Base-by-base conservation (phyloP, 1,140 invertebrate genomes). In the Dinoponera quadriceps region DNA sequence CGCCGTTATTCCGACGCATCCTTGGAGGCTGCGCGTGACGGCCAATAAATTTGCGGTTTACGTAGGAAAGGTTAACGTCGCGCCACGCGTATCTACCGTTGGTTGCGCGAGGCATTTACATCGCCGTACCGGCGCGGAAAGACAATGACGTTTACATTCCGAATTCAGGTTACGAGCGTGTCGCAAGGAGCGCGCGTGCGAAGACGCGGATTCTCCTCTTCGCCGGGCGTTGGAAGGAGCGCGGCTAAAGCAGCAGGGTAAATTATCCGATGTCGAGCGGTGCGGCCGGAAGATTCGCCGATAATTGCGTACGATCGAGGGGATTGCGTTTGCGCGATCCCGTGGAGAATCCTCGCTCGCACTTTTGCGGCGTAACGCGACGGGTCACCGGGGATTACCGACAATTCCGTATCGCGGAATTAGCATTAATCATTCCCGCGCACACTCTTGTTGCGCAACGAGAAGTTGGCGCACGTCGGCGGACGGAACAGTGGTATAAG, bases 41-140 rank as follows among this genome's bases (percentile, higher is more conserved):
- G 54, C 44, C 68, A 51, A 88, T 88, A 88, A 88, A 88, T 88
- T 87, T 82, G 65, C 75, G 68, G 74, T 63, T 68, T 78, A 68
- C 48, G 59, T 44, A 82, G 81, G 49, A 87, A 87, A 88, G 86
- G 85, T 88, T 87, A 88, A 71, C 54, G 62, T 51, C 65, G 82
- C 84, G 20, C 13, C 33, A 66, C 29, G 57, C 59, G 33, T 44
- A 69, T n/a, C n/a, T n/a, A n/a, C 25, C 59, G 44, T 9, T 3
- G 7, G 38, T 83, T 75, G 57, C 68, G 62, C 68, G 62, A 63
- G 2, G 1, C 5, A n/a, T 33, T 68, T 55, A 55, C 63, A 20
- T 20, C 38, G 38, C 4, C 49, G 60, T 44, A 44, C 48, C 54
- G 33, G 54, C 22, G n/a, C n/a, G 29, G n/a, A n/a, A 16, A 9